A percentile compares a stretch with the other conserved stretches of the same genome.
Conservation (phyloP, 2,888 invertebrate species). For the Diarsia rubi region DNA sequence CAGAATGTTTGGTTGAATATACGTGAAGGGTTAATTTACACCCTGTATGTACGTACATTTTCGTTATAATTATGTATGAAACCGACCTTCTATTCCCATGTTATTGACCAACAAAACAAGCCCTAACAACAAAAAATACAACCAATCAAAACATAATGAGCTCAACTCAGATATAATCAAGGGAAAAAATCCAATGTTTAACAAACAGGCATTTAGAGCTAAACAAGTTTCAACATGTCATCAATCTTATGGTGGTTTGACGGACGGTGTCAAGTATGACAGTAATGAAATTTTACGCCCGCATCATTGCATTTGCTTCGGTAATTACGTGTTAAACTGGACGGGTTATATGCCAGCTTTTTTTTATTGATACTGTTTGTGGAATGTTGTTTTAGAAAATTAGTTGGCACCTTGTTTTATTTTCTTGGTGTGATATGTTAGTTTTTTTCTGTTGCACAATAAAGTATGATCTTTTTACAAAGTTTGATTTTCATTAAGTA, state of each 20-base stretch:
- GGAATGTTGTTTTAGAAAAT: slow-evolving; percentile 64
- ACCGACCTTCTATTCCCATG: background rate
- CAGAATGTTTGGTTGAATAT: no score
- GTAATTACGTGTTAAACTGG: slow-evolving; percentile 71
- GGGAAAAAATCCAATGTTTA: slow-evolving; percentile 77
- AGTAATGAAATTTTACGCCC: slow-evolving; percentile 86
- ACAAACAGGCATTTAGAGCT: slow-evolving; percentile 82
- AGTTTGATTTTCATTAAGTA: background rate
- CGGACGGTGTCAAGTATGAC: slow-evolving; percentile 80
- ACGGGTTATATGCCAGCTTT: slow-evolving; percentile 62
- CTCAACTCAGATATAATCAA: slow-evolving; percentile 62
- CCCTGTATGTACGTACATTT: background rate
- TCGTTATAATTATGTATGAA: accelerated
- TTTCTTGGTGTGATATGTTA: background rate
- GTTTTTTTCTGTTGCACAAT: background rate
- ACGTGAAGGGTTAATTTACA: no score
- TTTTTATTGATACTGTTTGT: slow-evolving; percentile 62
- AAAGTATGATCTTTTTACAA: background rate
- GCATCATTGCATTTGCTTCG: slow-evolving; percentile 79
- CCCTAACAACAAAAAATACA: slow-evolving; percentile 46
- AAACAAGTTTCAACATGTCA: slow-evolving; percentile 80
- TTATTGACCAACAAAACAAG: slow-evolving; percentile 50
- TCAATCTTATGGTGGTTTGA: slow-evolving; percentile 84
- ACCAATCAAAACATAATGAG: slow-evolving; percentile 65
- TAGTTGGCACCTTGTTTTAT: slow-evolving; percentile 30